Base-by-base conservation (phyloP, 1,140 invertebrate genomes). In the Leptinotarsa defecta region DNA sequence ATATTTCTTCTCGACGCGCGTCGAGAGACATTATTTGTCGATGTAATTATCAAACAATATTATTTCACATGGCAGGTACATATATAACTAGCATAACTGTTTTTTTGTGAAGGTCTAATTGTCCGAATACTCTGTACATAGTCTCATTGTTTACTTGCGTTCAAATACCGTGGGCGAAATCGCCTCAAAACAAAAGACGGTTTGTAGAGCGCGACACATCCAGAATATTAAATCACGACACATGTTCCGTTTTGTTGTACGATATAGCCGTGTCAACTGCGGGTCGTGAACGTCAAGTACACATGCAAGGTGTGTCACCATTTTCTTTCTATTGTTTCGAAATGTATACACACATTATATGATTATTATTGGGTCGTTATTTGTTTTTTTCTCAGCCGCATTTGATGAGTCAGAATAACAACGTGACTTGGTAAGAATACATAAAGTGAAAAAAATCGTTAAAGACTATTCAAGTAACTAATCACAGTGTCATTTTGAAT, bases 191-290 rank as follows among this genome's bases (percentile, higher is more conserved):
- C 67, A 68, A 68, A 68, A 68, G 67, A 68, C 43, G 34, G 67
- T 68, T 43, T 68, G 67, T 68, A 19, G 67, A 68, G 34, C 67
- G 67, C 67, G 27, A 68, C 67, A 68, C 27, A 43, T 13, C 43
- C 24, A 48, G 67, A 68, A 68, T 68, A 43, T 68, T 68, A 43
- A 68, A 48, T 68, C 24, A 48, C 27, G 17, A 68, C 67, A 68
- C 67, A 57, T 57, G 67, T 68, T 68, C 67, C 67, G 67, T 68
- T 68, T 68, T 68, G 34, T 68, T 68, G 8, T 13, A 34, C 27
- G 27, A 34, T 34, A 19, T 57, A n/a, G 52, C 52, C 15, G 17
- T 57, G 52, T 17, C 52, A 57, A 57, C 15, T 2, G 3, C n/a
- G 52, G 52, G 52, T 57, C 52, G 52, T 57, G n/a, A 57, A 57